Percentiles rank a stretch among this genome's conserved stretches.
phyloP scores from a whole-genome alignment of 2,888 invertebrate species.

The Acanthoscelides obtectus region DNA sequence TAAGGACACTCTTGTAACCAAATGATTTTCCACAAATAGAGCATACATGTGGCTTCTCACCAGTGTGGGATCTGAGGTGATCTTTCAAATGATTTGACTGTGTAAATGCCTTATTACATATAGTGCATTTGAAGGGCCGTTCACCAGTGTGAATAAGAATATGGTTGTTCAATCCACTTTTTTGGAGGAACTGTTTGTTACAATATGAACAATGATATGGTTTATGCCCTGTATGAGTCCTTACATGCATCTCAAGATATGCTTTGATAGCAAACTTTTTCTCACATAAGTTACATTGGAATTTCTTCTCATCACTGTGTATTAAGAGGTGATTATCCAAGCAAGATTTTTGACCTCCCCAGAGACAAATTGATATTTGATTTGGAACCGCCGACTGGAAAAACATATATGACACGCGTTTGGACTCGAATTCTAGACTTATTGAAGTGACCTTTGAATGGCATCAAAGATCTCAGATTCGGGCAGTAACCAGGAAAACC shows the following conservation, averaged over 20 bases:
- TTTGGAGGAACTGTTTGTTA: conserved; percentile 35
- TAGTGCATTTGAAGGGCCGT: conserved; percentile 42
- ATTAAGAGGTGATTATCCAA: conserved; percentile 22
- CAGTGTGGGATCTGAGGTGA: conserved; percentile 36
- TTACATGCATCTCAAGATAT: conserved; percentile 29
- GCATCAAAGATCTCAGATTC: too few relatives aligned
- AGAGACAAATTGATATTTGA: too few relatives aligned
- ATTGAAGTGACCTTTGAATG: too few relatives aligned
- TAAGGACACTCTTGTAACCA: conserved; percentile 45
- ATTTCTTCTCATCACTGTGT: conserved; percentile 25
- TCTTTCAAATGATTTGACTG: conserved; percentile 37
- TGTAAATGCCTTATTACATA: conserved; percentile 41
- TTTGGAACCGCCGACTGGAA: too few relatives aligned
- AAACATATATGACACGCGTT: too few relatives aligned
- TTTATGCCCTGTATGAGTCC: conserved; percentile 36
- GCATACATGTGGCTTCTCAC: conserved; percentile 33
- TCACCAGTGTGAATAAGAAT: conserved; percentile 37
- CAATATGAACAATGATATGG: conserved; percentile 36
- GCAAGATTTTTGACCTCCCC: conserved; percentile 23
- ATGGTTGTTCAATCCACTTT: conserved; percentile 35
- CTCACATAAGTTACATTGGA: conserved; percentile 28
- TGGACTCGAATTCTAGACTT: too few relatives aligned
- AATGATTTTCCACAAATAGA: conserved; percentile 36
- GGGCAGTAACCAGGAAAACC: too few relatives aligned
- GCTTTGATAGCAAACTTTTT: conserved; percentile 29